Conservation (phyloP, 2,888 invertebrate genomes). For the Perdita meconis region DNA sequence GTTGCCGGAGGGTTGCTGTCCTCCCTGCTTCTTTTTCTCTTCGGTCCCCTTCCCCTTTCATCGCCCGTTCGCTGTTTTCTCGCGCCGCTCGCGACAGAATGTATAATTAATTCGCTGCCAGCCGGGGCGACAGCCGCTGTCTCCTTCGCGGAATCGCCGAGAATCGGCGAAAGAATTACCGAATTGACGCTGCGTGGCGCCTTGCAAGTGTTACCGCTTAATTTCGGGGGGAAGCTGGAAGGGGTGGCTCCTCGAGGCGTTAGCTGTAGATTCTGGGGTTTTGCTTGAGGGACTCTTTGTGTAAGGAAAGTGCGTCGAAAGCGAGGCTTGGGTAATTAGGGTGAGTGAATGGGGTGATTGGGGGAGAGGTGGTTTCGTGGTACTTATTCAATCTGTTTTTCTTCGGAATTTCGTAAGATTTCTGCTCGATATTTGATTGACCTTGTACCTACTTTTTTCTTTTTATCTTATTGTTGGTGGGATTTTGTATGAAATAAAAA, state of each 20-base stretch:
- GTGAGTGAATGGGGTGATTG: too few relatives aligned
- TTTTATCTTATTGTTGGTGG: too few relatives aligned
- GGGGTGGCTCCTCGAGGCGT: not conserved
- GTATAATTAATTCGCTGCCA: slow-evolving; percentile 69
- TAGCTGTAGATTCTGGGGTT: not conserved
- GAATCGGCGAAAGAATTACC: slow-evolving; percentile 53
- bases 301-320: too few relatives aligned
- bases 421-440: too few relatives aligned
- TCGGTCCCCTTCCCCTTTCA: not conserved
- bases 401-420: too few relatives aligned
- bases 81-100: slow-evolving; percentile 62
- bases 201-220: slow-evolving; percentile 48
- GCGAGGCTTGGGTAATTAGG: too few relatives aligned
- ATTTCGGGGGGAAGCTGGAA: slow-evolving; percentile 32
- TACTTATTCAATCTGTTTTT: too few relatives aligned
- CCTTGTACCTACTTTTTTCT: too few relatives aligned
- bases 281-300: not conserved
- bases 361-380: too few relatives aligned
- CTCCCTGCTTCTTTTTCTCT: not conserved
- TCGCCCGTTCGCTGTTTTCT: slow-evolving; percentile 24
- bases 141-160: slow-evolving; percentile 58
- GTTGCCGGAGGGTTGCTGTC: not conserved
- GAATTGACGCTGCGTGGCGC: slow-evolving; percentile 47
- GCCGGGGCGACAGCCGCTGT: slow-evolving; percentile 58
- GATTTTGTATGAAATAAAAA: too few relatives aligned